Evolutionary conservation across 2,113 vertebrate genomes (phyloP), one percentile per base, ranked within the genome.

Genomic region (Zapus hudsonius): DNA sequence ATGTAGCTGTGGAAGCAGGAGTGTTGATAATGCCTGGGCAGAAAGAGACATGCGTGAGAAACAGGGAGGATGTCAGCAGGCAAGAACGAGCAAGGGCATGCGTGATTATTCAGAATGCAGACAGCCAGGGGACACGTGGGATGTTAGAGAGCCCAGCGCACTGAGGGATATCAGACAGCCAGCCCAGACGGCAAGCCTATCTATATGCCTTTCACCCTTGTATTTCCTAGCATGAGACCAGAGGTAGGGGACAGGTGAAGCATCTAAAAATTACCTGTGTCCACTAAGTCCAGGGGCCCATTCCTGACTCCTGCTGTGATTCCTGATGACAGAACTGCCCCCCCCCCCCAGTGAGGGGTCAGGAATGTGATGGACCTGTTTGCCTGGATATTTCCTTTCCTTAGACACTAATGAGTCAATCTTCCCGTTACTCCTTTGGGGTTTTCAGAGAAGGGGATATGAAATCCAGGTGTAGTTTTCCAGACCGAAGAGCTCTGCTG

Each of bases 1-100:
- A 31, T 0, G 95, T 92, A 8, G 97, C 72, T n/a, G 98, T 96
- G 94, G 98, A 98, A 78, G 96, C 88, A 61, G 98, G 97, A 40
- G 96, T 4, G 0, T 97, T 97, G 73, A 95, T 97, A 98, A 98
- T 38, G 95, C 94, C 96, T 97, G 55, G 79, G 55, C 29, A 93
- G 82, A 95, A 74, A 42, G 84, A 95, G 87, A 69, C 52, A 19
- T 0, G 7, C 6, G 12, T 79, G 52, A 89, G 91, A 81, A 83
- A 64, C 27, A 40, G 72, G 83, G 0, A 0, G 36, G 57, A 2
- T 82, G 3, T 87, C n/a, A 0, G 1, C 61, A 33, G n/a, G 8
- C 33, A 40, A 95, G n/a, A 78, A 70, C 5, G 5, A 66, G 72
- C 9, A 61, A 22, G 38, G 33, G 72, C 27, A 20, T 0, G 0